These are phyloP conservation scores for Dermatemys mawii DNA, from an alignment of 2,113 vertebrate genomes.

Conservation along the genomic window DNA sequence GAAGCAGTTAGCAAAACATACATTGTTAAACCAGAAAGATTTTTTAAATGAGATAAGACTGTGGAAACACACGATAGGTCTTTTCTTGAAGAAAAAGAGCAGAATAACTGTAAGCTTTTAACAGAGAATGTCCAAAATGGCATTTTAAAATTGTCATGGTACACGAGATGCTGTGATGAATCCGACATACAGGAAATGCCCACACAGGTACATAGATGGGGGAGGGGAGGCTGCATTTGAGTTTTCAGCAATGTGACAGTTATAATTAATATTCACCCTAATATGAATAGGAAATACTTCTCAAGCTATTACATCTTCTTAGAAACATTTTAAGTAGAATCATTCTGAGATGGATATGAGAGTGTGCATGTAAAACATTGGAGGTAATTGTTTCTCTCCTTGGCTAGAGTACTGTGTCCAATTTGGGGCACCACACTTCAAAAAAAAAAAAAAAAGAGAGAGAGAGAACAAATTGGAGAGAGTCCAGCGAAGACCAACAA, in stretches of 20 bases:
- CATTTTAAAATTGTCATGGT: not conserved
- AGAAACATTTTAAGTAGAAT: not conserved
- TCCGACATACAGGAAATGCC: accelerated
- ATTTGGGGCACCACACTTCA: not conserved
- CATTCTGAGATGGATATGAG: not conserved
- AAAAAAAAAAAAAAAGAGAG: not conserved
- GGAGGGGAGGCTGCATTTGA: not conserved
- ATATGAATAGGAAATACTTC: not conserved
- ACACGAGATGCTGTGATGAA: not conserved
- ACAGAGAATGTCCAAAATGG: not conserved
- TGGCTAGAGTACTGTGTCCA: not conserved
- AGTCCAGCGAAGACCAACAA: not conserved
- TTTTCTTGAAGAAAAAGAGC: not conserved
- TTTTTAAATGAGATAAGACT: not conserved
- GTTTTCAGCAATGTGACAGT: not conserved
- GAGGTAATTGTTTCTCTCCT: not conserved
- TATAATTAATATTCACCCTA: not conserved
- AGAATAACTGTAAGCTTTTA: not conserved
- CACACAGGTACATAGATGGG: not conserved
- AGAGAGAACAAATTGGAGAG: not conserved
- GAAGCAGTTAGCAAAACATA: not conserved
- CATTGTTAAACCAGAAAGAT: not conserved
- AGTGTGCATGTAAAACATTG: not conserved
- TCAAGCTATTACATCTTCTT: not conserved
- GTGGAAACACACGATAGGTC: not conserved